Percentiles rank a stretch among this genome's conserved stretches.
Conservation (phyloP, 2,797 vertebrate genomes). For the Petrocephalus sullivani region DNA sequence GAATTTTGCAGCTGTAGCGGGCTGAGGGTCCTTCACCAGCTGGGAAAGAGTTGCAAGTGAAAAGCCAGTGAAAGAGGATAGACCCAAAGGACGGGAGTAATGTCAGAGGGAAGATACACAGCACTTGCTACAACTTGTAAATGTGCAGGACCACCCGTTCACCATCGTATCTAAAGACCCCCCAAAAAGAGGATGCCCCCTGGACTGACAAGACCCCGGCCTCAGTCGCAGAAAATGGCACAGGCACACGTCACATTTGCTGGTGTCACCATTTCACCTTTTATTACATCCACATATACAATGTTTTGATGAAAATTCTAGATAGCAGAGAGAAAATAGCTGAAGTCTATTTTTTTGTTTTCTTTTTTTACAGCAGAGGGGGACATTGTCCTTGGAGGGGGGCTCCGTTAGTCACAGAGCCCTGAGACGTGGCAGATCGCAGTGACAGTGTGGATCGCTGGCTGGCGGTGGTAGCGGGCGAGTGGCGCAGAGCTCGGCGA, state of each 20-base stretch:
- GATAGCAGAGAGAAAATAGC: slow-evolving; percentile 5
- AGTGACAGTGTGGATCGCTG: background rate
- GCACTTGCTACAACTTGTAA: background rate
- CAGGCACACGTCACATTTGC: background rate
- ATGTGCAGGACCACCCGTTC: background rate
- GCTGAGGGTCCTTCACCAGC: background rate
- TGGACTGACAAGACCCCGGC: background rate
- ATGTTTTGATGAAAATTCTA: slow-evolving; percentile 31
- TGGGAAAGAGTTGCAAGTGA: background rate
- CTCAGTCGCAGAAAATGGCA: background rate
- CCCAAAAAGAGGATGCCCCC: background rate
- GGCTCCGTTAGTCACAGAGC: slow-evolving; percentile 2
- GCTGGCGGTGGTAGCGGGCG: background rate
- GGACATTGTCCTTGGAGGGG: background rate
- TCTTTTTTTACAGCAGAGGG: slow-evolving; percentile 1
- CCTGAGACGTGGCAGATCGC: background rate
- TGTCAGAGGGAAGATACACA: background rate
- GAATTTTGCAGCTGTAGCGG: background rate
- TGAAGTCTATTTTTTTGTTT: background rate
- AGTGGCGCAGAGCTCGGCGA: background rate
- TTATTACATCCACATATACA: slow-evolving; percentile 72
- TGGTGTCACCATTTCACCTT: slow-evolving; percentile 30
- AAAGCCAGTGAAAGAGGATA: background rate
- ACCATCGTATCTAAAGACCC: background rate
- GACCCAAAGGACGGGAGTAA: background rate